phyloP scores from a whole-genome alignment of 2,888 invertebrate genomes.

The Neoscelio sp. region DNA sequence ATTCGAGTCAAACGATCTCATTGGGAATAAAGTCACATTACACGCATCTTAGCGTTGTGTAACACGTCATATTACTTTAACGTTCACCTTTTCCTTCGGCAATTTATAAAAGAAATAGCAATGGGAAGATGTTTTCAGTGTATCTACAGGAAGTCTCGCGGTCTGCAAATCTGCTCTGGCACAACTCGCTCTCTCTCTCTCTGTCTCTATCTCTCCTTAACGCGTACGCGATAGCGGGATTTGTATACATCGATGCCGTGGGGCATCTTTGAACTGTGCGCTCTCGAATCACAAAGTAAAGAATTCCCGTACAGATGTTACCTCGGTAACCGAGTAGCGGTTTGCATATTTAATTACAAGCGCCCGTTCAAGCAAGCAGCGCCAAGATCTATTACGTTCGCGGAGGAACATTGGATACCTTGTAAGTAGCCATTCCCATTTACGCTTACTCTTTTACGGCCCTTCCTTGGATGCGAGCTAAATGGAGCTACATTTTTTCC shows the following conservation, averaged over 20 bases:
- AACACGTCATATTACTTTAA: no score
- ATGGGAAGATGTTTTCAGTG: constrained; percentile 18
- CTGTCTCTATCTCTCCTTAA: constrained; percentile 21
- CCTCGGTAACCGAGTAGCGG: constrained; percentile 71
- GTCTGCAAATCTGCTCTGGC: constrained; percentile 34
- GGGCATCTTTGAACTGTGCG: constrained; percentile 52
- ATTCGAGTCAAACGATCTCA: no score
- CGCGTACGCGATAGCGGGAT: constrained; percentile 47
- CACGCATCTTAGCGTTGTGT: no score
- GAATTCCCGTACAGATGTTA: constrained; percentile 75
- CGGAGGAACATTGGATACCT: constrained; percentile 42
- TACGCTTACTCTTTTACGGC: constrained; percentile 46
- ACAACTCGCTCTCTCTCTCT: constrained; percentile 48
- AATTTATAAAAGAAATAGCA: no score
- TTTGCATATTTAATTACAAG: constrained; percentile 78
- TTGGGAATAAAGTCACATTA: no score
- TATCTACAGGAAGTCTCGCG: constrained; percentile 7
- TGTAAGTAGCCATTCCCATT: constrained; percentile 59
- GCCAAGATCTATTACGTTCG: constrained; percentile 55
- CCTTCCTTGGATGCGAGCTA: constrained; percentile 26
- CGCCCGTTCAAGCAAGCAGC: constrained; percentile 46
- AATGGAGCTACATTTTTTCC: constrained; percentile 53
- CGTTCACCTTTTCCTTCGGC: no score
- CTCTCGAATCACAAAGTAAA: constrained; percentile 62
- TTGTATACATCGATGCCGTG: constrained; percentile 43